These are phyloP conservation scores for Ephydatia muelleri DNA, from an alignment of 37 sponge, comb jelly and placozoan species.

Conservation along the genomic window DNA sequence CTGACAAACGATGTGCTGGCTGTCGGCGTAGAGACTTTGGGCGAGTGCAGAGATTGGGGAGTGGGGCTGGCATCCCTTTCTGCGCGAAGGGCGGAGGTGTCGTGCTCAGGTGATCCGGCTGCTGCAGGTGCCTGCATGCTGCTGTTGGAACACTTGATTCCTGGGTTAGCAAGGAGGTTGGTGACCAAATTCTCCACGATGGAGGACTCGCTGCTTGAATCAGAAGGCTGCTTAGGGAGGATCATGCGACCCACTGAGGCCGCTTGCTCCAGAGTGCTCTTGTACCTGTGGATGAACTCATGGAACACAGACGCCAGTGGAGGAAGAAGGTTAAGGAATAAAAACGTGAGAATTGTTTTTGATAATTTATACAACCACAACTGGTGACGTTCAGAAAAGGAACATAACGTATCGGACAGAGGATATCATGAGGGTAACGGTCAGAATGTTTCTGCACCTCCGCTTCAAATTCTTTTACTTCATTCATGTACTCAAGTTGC, in stretches of 20 bases:
- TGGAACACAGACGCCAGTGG: constrained; percentile 60
- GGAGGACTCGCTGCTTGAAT: background rate
- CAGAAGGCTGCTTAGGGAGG: constrained; percentile 22
- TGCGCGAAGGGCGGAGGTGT: background rate
- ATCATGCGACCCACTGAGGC: constrained; percentile 41
- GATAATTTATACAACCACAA: background rate
- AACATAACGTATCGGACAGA: background rate
- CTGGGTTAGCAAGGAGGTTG: background rate
- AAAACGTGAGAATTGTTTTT: background rate
- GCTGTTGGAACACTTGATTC: background rate
- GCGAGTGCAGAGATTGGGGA: background rate
- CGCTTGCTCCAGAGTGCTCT: constrained; percentile 34
- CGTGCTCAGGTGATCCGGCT: background rate
- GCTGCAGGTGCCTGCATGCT: background rate
- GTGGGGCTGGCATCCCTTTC: background rate
- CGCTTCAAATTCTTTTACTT: constrained; percentile 69
- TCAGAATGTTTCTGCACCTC: constrained; percentile 55
- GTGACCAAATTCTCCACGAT: background rate
- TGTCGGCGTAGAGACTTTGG: background rate
- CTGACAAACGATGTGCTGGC: background rate
- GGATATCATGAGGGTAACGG: constrained; percentile 76
- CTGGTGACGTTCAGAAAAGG: background rate
- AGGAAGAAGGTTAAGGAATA: constrained; percentile 20
- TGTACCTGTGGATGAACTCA: constrained; percentile 58
- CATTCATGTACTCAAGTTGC: constrained; percentile 52